Base-by-base conservation (phyloP, 2,113 vertebrate genomes). In the Aix galericulata region DNA sequence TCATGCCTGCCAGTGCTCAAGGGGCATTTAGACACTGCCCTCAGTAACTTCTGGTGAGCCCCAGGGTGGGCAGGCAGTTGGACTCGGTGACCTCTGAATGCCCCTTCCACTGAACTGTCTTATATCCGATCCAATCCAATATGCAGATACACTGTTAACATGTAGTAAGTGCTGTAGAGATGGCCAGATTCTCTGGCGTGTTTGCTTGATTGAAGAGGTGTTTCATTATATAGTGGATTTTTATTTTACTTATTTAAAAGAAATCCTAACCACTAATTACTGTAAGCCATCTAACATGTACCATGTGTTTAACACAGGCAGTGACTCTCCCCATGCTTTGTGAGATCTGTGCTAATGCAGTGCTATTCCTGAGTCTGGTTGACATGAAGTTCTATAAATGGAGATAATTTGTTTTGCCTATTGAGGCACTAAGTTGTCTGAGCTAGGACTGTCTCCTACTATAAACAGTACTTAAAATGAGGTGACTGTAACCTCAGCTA, bases 401-500 rank as follows among this genome's bases (percentile, higher is more conserved):
- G 81, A 88, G 83, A 91, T 91, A 92, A 95, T 95, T 96, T 95
- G 88, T 96, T 97, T 94, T 94, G 83, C 91, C 80, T 94, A 8
- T 89, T 95, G 86, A 96, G 92, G 93, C 50, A 55, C 80, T 62
- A 63, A 79, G 40, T 78, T 92, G 56, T 96, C 81, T 91, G 93
- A 93, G 80, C 80, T 91, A 75, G 73, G 83, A 86, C 88, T 91
- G 44, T 75, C 87, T 95, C 48, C 92, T 90, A 21, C 80, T 88
- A 86, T 88, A 86, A 96, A 69, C 80, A 86, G 53, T 81, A 44
- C 72, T 89, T 96, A 74, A 91, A 93, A 92, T 93, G 83, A 94
- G 90, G 69, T 93, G 90, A 83, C 71, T 91, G 25, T 94, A 93
- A 84, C 74, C 82, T 95, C 93, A 88, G 73, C 81, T 82, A 32